Evolutionary conservation across 2,888 invertebrate species (phyloP).

Genomic region (Bedellia somnulentella): DNA sequence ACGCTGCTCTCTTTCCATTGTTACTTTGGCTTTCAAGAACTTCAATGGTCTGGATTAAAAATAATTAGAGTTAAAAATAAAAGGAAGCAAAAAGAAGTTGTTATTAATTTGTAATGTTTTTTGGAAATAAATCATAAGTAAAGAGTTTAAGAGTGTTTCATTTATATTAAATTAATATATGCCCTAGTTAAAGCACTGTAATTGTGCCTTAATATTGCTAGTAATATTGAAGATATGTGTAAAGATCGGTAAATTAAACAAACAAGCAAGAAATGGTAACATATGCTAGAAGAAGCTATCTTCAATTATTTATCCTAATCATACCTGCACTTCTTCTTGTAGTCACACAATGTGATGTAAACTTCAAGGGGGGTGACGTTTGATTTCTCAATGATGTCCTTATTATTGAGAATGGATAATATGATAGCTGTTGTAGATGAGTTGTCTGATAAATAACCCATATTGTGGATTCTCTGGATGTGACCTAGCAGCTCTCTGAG

Average conservation of each 20-base stretch:
- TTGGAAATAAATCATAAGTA: too few relatives aligned
- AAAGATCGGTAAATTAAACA: too few relatives aligned
- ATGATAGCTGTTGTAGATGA: conserved; percentile 52
- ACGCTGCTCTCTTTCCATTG: conserved; percentile 28
- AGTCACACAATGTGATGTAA: conserved; percentile 61
- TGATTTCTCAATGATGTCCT: conserved; percentile 40
- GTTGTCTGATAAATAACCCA: conserved; percentile 58
- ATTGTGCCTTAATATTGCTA: too few relatives aligned
- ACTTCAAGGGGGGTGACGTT: conserved; percentile 52
- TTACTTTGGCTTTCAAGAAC: conserved; percentile 30
- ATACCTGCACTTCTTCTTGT: conserved; percentile 65
- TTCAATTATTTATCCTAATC: conserved; percentile 14
- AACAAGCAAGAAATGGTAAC: too few relatives aligned
- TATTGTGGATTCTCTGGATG: conserved; percentile 65
- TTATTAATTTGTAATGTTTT: too few relatives aligned
- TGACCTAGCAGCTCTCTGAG: conserved; percentile 50
- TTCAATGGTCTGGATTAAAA: conserved; percentile 41
- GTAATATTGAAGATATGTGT: too few relatives aligned
- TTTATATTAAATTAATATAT: too few relatives aligned
- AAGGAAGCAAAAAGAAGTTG: too few relatives aligned
- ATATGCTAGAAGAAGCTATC: neutral
- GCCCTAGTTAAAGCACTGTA: too few relatives aligned
- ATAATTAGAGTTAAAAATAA: conserved; percentile 4
- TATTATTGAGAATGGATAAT: conserved; percentile 48
- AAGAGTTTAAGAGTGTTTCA: too few relatives aligned